Evolutionary conservation across 2,888 invertebrate genomes (phyloP).

Genomic region (Ochropleura leucogaster): DNA sequence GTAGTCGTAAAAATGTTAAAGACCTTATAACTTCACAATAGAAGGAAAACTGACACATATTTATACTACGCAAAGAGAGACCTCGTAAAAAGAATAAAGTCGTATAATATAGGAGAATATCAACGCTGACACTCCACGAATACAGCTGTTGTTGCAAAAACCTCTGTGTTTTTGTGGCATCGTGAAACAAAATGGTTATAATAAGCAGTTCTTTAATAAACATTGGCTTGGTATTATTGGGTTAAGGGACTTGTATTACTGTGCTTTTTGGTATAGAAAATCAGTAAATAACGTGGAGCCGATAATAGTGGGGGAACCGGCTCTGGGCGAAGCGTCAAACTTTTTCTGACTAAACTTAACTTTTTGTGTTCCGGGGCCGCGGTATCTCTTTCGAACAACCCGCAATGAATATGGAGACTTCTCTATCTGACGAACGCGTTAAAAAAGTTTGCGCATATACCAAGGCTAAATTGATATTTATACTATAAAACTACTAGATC

Average conservation of each 20-base stretch:
- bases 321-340: too few relatives aligned
- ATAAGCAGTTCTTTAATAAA: conserved; percentile 14
- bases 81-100: conserved; percentile 51
- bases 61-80: conserved; percentile 27
- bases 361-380: too few relatives aligned
- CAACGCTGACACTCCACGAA: conserved; percentile 15
- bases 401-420: too few relatives aligned
- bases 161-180: conserved; percentile 14
- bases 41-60: conserved; percentile 25
- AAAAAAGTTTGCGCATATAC: too few relatives aligned
- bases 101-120: conserved; percentile 41
- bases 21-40: conserved; percentile 46
- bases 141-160: conserved; percentile 21
- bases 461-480: too few relatives aligned
- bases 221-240: conserved; percentile 19
- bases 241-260: background rate
- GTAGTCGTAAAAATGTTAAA: conserved; percentile 49
- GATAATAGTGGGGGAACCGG: too few relatives aligned
- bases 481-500: background rate
- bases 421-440: too few relatives aligned
- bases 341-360: too few relatives aligned
- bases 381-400: too few relatives aligned
- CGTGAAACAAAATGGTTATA: conserved; percentile 8
- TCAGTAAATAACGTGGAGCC: too few relatives aligned
- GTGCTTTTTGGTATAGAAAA: background rate